Evolutionary conservation across 2,888 invertebrate species (phyloP).

Genomic region (Rambutsinella grinnellia): DNA sequence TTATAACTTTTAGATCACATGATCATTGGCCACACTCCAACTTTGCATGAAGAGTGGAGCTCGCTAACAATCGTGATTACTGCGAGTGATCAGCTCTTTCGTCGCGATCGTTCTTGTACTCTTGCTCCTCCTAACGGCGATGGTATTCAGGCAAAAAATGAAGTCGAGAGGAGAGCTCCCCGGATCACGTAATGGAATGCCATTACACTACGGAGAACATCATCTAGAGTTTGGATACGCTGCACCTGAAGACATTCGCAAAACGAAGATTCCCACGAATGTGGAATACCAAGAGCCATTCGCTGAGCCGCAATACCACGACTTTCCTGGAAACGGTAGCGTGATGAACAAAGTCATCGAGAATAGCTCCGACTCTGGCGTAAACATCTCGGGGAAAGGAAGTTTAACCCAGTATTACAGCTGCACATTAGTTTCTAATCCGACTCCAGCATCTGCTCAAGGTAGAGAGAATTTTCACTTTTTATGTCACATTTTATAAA

Average conservation of each 20-base stretch:
- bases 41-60: conserved; percentile 63
- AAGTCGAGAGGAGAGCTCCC: conserved; percentile 59
- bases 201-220: conserved; percentile 44
- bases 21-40: conserved; percentile 60
- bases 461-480: conserved; percentile 20
- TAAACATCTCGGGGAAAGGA: conserved; percentile 54
- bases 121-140: conserved; percentile 63
- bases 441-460: conserved; percentile 47
- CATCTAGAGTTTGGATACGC: conserved; percentile 65
- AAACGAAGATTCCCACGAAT: conserved; percentile 59
- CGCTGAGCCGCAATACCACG: conserved; percentile 56
- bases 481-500: not conserved
- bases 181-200: conserved; percentile 60
- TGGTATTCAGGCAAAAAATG: conserved; percentile 65
- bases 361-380: conserved; percentile 47
- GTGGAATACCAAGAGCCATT: conserved; percentile 66
- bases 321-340: conserved; percentile 40
- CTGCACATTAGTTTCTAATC: conserved; percentile 65
- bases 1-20: conserved; percentile 43
- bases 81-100: conserved; percentile 65
- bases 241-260: conserved; percentile 64
- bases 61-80: conserved; percentile 65
- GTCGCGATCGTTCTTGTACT: conserved; percentile 66
- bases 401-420: conserved; percentile 66
- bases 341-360: conserved; percentile 49